Conservation (phyloP, 23 tunicate species). For the Ascidia mentula region DNA sequence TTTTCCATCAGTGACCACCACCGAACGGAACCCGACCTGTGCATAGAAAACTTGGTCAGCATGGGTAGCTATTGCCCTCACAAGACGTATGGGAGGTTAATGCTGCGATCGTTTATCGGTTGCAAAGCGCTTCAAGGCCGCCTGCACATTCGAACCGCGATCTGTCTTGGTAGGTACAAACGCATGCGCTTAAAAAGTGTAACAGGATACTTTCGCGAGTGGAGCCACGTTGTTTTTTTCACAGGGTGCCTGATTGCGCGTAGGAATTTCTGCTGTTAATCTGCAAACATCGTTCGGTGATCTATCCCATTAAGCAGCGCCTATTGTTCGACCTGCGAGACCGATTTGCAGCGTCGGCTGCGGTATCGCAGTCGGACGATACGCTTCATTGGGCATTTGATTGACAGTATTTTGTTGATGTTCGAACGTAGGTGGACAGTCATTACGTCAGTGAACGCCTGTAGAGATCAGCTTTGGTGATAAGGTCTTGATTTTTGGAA, state of each 20-base stretch:
- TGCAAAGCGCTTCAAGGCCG: not conserved
- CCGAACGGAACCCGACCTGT: conserved; percentile 76
- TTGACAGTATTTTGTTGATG: not conserved
- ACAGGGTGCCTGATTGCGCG: conserved; percentile 9
- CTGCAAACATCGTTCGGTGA: not conserved
- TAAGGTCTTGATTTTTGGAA: too few species aligned
- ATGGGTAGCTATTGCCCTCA: not conserved
- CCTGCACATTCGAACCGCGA: not conserved
- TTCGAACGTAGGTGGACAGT: not conserved
- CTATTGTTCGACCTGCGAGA: not conserved
- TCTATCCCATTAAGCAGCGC: not conserved
- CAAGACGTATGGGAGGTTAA: not conserved
- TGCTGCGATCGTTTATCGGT: not conserved
- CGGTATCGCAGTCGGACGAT: not conserved
- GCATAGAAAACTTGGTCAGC: not conserved
- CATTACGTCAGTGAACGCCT: not conserved
- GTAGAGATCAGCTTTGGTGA: too few species aligned
- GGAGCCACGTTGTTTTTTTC: not conserved
- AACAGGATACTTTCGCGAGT: not conserved
- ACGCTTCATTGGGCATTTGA: not conserved
- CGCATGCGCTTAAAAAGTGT: not conserved
- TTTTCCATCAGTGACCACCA: conserved; percentile 73
- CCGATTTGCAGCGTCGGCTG: too few species aligned
- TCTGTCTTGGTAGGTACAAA: not conserved
- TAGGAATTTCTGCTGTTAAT: not conserved